Percentiles rank a stretch among this genome's conserved stretches.
Conservation (phyloP, 2,797 vertebrate genomes). For the Danio tinwini region DNA sequence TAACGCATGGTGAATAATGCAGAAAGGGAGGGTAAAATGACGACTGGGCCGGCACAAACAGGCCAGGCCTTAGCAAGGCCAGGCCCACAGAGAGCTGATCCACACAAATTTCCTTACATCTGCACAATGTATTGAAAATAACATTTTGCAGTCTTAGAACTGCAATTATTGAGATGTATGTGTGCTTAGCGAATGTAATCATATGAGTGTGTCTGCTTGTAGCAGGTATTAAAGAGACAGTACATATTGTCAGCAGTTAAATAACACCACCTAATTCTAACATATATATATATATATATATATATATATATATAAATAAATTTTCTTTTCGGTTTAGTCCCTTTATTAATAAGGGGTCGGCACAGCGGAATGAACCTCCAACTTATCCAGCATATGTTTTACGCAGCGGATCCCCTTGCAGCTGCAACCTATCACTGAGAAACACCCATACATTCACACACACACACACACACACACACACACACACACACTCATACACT, state of each 20-base stretch:
- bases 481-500: too few species aligned
- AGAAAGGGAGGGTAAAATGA: slow-evolving; percentile 43
- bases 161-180: slow-evolving; percentile 10
- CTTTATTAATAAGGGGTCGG: too few species aligned
- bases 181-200: slow-evolving; percentile 14
- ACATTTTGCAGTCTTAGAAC: slow-evolving; percentile 24
- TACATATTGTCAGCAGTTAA: background rate
- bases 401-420: too few species aligned
- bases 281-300: too few species aligned
- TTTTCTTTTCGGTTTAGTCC: too few species aligned
- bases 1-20: slow-evolving; percentile 45
- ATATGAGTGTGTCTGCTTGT: background rate
- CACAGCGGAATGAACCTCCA: too few species aligned
- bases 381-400: too few species aligned
- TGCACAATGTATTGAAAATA: slow-evolving; percentile 26
- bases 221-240: background rate
- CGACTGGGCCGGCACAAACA: slow-evolving; percentile 58
- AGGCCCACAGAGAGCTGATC: slow-evolving; percentile 34
- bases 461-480: too few species aligned
- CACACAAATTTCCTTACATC: slow-evolving; percentile 27
- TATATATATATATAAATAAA: too few species aligned
- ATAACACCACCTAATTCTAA: too few species aligned
- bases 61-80: slow-evolving; percentile 38
- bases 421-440: too few species aligned
- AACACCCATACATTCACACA: too few species aligned